Base-by-base conservation (phyloP, 2,797 vertebrate species). In the Etheostoma nigrum region DNA sequence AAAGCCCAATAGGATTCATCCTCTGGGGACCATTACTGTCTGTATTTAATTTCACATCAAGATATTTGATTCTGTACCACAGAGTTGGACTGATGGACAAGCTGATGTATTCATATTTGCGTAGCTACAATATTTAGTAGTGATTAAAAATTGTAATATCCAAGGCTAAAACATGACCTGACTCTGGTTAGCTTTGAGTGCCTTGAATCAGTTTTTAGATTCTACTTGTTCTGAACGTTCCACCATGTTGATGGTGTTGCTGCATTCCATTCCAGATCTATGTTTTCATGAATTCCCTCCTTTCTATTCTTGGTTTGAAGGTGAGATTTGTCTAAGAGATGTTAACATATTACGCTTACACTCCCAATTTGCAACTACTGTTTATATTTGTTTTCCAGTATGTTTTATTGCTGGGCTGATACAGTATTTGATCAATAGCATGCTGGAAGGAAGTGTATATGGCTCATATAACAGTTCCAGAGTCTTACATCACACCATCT, bases 21-120 rank as follows among this genome's bases (percentile, higher is more conserved):
- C 14, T 19, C 21, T 27, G 15, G 27, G 1, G 1, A 27, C 9
- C 15, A 27, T 21, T 19, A 36, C 60, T 14, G 1, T 40, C 49
- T 47, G 23, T 45, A 16, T 45, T n/a, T 48, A 14, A 64, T 6
- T 27, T 71, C 4, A 51, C 11, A 23, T 58, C 5, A 57, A 57
- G 33, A 67, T 25, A 71, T 65, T 18, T 68, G 6, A 49, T 59
- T 53, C n/a, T 72, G 14, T 13, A 58, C 25, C 21, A 36, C 25
- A 64, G 48, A 23, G 57, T 16, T 63, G 40, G 7, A 42, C 57
- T 30, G 40, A 45, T 18, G 19, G 23, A n/a, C 7, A 1, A 9
- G 16, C 6, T 23, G 13, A 27, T 42, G 0, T 3, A n/a, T 27
- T 3, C 30, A 42, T 51, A 45, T 54, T 59, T 59, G 6, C 23